A percentile compares a stretch with the other conserved stretches of the same genome.
These are phyloP conservation scores for Hippocampus abdominalis DNA, from an alignment of 2,113 vertebrate species.

Conservation along the genomic window DNA sequence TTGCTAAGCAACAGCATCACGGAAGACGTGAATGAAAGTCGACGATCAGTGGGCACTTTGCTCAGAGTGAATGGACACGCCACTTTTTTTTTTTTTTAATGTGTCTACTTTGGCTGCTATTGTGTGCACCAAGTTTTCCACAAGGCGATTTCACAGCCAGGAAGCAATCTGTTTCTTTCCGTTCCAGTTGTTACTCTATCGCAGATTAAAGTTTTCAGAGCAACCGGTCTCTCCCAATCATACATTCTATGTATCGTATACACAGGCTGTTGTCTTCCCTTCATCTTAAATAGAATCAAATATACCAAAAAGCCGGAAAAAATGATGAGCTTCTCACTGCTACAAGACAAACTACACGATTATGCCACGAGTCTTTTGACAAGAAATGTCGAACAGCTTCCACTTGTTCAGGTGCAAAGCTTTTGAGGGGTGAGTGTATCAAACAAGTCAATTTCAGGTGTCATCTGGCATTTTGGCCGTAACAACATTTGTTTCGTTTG, in stretches of 20 bases:
- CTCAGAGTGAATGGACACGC: conserved; percentile 54
- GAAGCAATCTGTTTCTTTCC: neutral
- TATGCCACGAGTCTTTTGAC: neutral
- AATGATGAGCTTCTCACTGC: neutral
- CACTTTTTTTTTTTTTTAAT: neutral
- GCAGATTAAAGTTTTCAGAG: neutral
- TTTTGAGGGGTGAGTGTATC: no score
- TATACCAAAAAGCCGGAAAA: neutral
- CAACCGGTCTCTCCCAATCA: neutral
- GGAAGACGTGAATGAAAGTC: conserved; percentile 76
- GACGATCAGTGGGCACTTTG: conserved; percentile 50
- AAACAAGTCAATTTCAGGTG: no score
- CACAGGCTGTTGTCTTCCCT: neutral
- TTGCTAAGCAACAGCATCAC: conserved; percentile 83
- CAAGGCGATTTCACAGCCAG: conserved; percentile 26
- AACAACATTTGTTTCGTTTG: no score
- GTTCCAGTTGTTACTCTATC: neutral
- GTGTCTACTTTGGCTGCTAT: neutral
- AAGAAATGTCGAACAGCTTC: neutral
- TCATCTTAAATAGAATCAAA: neutral
- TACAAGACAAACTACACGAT: neutral
- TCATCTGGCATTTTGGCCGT: no score
- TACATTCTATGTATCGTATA: neutral
- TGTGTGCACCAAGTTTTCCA: conserved; percentile 19
- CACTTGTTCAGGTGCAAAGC: no score